Base-by-base conservation (phyloP, 1,140 invertebrate species). In the Zaprionus ghesquierei region DNA sequence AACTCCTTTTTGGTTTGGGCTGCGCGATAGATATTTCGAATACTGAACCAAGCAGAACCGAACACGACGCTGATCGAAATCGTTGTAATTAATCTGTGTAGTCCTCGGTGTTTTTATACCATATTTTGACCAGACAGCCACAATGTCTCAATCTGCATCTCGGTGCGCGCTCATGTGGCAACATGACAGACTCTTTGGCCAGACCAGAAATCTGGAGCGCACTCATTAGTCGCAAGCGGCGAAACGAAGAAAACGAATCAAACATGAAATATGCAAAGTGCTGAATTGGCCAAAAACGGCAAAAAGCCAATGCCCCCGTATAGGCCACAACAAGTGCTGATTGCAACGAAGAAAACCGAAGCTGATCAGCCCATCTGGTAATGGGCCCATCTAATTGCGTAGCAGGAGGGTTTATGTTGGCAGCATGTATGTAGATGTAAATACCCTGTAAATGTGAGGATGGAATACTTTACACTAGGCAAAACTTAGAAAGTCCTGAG, bases 211-310 rank as follows among this genome's bases (percentile, higher is more conserved):
- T 76, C 31, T 70, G 74, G 69, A 71, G 61, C 70, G 63, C 68
- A 71, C 82, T 86, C 68, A 86, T 86, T 86, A 86, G 49, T 20
- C 66, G 35, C 68, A 81, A n/a, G 68, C 69, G 69, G 66, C 70
- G 53, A 68, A 69, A 65, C 35, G 64, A 77, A 68, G 74, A 82
- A 69, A 81, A 68, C 70, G 70, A 80, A 84, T 77, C 69, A 74
- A 86, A 79, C 71, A 79, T 51, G 75, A 86, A 82, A 87, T 69
- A 76, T 75, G 79, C 71, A 81, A 81, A 86, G 64, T 74, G 81
- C 74, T 71, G 69, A 49, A 33, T 70, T 61, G 62, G 25, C 25
- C 25, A 38, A 62, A 53, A 64, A n/a, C n/a, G n/a, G 31, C 78
- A 49, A 25, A 54, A 18, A 38, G 44, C 31, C 53, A 50, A 44